Evolutionary conservation across 2,797 vertebrate species (phyloP).

Genomic region (Decapterus maruadsi): DNA sequence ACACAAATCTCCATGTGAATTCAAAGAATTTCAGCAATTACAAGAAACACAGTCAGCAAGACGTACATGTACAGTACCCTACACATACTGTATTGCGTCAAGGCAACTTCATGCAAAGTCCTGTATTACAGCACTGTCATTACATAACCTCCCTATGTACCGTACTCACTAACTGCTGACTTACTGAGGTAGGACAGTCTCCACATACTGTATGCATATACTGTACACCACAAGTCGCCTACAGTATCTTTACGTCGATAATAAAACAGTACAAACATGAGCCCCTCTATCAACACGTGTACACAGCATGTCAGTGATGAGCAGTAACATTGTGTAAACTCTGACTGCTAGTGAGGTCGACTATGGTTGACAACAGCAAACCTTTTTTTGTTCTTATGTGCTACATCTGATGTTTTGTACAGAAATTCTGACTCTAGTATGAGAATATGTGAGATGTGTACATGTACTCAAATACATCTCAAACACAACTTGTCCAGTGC

Average conservation of each 20-base stretch:
- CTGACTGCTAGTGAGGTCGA: not conserved
- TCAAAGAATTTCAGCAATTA: constrained; percentile 47
- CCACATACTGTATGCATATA: not conserved
- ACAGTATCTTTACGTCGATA: constrained; percentile 12
- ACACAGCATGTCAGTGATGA: constrained; percentile 39
- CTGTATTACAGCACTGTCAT: constrained; percentile 57
- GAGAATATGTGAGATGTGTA: not conserved
- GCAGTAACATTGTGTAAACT: constrained; percentile 14
- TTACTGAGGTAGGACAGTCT: not conserved
- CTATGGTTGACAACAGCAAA: not conserved
- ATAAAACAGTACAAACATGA: constrained; percentile 30
- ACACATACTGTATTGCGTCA: constrained; percentile 46
- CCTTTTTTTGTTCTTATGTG: not conserved
- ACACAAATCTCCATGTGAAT: constrained; percentile 6
- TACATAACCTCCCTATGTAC: constrained; percentile 50
- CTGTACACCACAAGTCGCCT: constrained; percentile 4
- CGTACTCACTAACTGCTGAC: constrained; percentile 18
- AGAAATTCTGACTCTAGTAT: not conserved
- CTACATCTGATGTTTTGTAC: not conserved
- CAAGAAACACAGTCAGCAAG: constrained; percentile 37
- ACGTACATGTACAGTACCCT: not conserved
- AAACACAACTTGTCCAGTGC: not conserved
- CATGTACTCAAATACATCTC: not conserved
- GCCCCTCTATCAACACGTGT: constrained; percentile 42
- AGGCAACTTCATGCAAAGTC: constrained; percentile 46